These are phyloP conservation scores for Belgica antarctica DNA, from an alignment of 2,888 invertebrate species.

Conservation along the genomic window DNA sequence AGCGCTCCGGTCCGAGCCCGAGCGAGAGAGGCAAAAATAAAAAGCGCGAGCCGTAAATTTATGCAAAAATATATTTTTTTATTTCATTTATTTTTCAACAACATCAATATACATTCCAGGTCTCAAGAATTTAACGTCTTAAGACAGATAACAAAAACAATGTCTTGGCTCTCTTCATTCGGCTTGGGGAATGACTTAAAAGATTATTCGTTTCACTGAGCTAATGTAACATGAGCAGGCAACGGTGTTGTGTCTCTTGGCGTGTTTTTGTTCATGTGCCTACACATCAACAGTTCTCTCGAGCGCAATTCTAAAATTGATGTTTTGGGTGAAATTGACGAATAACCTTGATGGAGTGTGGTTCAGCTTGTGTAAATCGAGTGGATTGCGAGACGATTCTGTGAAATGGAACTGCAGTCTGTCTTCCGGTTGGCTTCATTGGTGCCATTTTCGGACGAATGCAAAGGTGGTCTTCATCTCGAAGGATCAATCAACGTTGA, in stretches of 20 bases:
- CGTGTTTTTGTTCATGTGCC: background rate
- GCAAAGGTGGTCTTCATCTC: conserved; percentile 32
- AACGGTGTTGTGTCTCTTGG: conserved; percentile 4
- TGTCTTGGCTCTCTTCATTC: background rate
- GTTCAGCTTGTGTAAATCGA: conserved; percentile 27
- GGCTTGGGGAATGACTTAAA: background rate
- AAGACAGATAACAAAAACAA: conserved; percentile 17
- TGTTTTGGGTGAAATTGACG: background rate
- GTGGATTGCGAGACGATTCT: no score
- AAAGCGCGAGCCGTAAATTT: conserved; percentile 37
- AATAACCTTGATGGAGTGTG: background rate
- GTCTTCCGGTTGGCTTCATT: no score
- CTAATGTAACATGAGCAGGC: conserved; percentile 41
- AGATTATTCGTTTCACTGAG: conserved; percentile 39
- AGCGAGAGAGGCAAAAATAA: conserved; percentile 1
- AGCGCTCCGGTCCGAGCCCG: no score
- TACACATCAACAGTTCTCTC: conserved; percentile 18
- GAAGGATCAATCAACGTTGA: conserved; percentile 26
- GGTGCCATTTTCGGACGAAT: background rate
- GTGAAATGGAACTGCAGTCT: no score
- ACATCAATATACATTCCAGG: conserved; percentile 19
- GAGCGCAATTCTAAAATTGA: background rate
- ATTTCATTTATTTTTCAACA: conserved; percentile 20
- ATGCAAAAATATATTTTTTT: conserved; percentile 30
- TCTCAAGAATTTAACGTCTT: conserved; percentile 11